Conservation (phyloP, 1,140 invertebrate species). For the Batillaria attramentaria region DNA sequence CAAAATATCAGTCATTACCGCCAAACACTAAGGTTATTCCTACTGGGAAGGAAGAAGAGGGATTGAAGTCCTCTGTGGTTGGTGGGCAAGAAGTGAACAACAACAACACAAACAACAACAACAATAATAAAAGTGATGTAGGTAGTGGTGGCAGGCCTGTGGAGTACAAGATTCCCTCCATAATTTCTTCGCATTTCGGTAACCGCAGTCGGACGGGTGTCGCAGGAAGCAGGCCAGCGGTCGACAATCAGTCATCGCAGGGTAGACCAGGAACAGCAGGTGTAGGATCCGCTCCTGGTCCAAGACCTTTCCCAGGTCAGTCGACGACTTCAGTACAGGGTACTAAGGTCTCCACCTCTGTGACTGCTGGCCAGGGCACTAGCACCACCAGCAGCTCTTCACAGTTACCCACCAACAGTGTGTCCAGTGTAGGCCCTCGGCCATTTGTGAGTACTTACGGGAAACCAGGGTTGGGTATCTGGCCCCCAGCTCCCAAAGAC, state of each 20-base stretch:
- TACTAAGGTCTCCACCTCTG: neutral
- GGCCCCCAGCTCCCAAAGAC: neutral
- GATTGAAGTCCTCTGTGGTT: slow-evolving; percentile 5
- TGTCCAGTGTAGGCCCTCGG: slow-evolving; percentile 5
- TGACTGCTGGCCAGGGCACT: neutral
- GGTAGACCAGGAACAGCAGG: too few species aligned
- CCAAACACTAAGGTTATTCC: slow-evolving; percentile 75
- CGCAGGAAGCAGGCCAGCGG: neutral
- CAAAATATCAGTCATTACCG: slow-evolving; percentile 93
- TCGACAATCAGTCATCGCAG: slow-evolving; percentile 16
- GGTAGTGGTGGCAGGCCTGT: slow-evolving; percentile 1
- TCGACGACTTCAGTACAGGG: too few species aligned
- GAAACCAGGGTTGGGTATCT: slow-evolving; percentile 22
- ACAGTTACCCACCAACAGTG: neutral
- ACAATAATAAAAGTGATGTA: neutral
- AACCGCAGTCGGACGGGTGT: slow-evolving; percentile 1
- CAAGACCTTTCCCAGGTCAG: neutral
- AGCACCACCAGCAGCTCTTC: neutral
- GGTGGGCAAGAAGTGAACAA: slow-evolving; percentile 34
- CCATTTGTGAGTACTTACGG: slow-evolving; percentile 23
- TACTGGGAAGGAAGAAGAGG: slow-evolving; percentile 41
- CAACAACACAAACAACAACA: slow-evolving; percentile 30
- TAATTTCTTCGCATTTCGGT: slow-evolving; percentile 27
- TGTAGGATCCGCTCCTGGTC: neutral
- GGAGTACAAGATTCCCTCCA: slow-evolving; percentile 36